Base-by-base conservation (phyloP, 2,113 vertebrate species). In the Microtus pennsylvanicus region DNA sequence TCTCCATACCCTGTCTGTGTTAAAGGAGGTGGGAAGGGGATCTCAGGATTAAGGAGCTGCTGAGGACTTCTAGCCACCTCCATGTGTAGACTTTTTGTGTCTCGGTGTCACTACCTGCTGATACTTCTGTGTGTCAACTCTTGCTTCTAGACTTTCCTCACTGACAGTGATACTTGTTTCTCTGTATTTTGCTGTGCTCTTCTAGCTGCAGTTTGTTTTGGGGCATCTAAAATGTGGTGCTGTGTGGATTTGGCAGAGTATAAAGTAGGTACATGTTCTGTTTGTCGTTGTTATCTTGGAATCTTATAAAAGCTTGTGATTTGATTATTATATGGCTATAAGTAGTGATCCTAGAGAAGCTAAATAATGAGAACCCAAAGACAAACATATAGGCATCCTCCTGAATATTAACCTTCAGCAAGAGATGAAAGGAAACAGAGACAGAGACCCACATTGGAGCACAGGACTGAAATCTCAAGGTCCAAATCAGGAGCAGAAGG, bases 261-360 rank as follows among this genome's bases (percentile, higher is more conserved):
- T 55, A 89, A 30, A 69, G 50, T 87, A 45, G 38, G 47, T 93
- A 58, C 33, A 0, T 65, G 21, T 96, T 94, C 63, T 38, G 3
- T 74, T 91, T 89, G 75, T 52, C 35, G 9, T 94, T 10, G 22
- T 63, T 76, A 86, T 45, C 24, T 91, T 95, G 17, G 45, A 83
- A 93, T 94, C 13, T 63, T 96, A 91, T 33, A 96, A 94, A 65
- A 85, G 19, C 58, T 80, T 93, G 38, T 90, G 52, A 38, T 58
- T 95, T n/a, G n/a, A n/a, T n/a, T n/a, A n/a, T n/a, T n/a, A n/a
- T n/a, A n/a, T n/a, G n/a, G n/a, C n/a, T n/a, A n/a, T n/a, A n/a
- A n/a, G n/a, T n/a, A n/a, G n/a, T n/a, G n/a, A n/a, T n/a, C n/a
- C n/a, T n/a, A n/a, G n/a, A n/a, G n/a, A n/a, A n/a, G n/a, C n/a